Base-by-base conservation (phyloP, 2,113 vertebrate species). In the Oplegnathus fasciatus region DNA sequence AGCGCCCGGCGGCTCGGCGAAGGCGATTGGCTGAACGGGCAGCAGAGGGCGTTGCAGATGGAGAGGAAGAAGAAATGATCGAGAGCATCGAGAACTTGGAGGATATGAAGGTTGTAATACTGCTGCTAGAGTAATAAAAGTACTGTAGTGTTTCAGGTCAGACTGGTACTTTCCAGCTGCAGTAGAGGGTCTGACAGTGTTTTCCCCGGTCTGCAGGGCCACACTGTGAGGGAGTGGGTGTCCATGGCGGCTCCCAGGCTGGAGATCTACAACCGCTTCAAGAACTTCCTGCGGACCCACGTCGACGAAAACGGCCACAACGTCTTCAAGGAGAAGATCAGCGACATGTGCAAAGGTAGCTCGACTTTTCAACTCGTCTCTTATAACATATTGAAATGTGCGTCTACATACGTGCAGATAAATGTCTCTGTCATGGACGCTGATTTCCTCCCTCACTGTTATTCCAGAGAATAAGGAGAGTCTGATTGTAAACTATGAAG, bases 21-120 rank as follows among this genome's bases (percentile, higher is more conserved):
- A 95, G 98, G 32, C 95, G 97, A 0, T 78, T 98, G 76, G 97
- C 96, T 0, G 98, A 99, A 90, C 95, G 97, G 0, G 98, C 98
- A 3, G 97, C 98, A 0, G 98, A 99, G 1, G 97, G 98, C 0
- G 52, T 91, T 0, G 94, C 93, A 0, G 98, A 99, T 0, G 95
- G 93, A 0, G 98, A 99, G 0, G 96, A 96, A 0, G 98, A 99
- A 62, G 98, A 99, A 54, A 98, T 99, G 98, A 99, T 99, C 0
- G 98, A 99, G 93, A 99, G 98, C 93, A 98, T 99, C 1, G 98
- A 99, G 92, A 99, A 99, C 90, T 94, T 99, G 92, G 98, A 99
- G 85, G 98, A 99, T 88, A 98, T 99, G 96, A 99, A 99, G 89
- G 94, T 94, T 22, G 82, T 71, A 15, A 26, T 0, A 11, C 6